These are phyloP conservation scores for Ginglymostoma cirratum DNA, from an alignment of 2,113 vertebrate species.

Conservation along the genomic window DNA sequence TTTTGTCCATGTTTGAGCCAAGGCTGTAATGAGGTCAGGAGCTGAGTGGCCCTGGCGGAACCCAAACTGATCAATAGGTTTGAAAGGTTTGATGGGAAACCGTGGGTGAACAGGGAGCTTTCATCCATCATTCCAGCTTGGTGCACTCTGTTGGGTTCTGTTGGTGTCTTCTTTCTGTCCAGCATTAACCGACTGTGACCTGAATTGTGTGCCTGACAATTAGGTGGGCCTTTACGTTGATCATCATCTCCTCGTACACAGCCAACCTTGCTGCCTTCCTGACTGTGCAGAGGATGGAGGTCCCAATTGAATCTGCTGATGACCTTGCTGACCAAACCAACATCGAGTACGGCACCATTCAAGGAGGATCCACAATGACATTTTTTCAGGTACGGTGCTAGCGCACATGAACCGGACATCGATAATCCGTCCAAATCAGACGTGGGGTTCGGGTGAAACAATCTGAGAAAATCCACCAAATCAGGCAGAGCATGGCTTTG, in stretches of 20 bases:
- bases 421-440: too few relatives aligned
- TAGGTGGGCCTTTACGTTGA: constrained; percentile 93
- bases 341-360: constrained; percentile 88
- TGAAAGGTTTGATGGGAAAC: too few relatives aligned
- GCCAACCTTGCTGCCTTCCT: constrained; percentile 88
- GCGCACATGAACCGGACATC: neutral
- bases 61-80: too few relatives aligned
- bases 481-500: too few relatives aligned
- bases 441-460: too few relatives aligned
- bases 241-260: constrained; percentile 95
- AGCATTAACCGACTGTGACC: neutral
- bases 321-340: constrained; percentile 88
- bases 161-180: neutral
- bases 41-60: too few relatives aligned
- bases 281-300: constrained; percentile 90
- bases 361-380: constrained; percentile 88
- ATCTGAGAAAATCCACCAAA: too few relatives aligned
- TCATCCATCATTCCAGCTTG: neutral
- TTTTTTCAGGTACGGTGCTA: constrained; percentile 75
- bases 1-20: too few relatives aligned
- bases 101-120: neutral
- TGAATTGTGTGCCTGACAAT: neutral
- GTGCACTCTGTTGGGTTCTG: too few relatives aligned
- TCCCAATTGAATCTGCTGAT: constrained; percentile 78
- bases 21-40: too few relatives aligned